Evolutionary conservation across 2,113 vertebrate genomes (phyloP).

Genomic region (Grantiella picta): DNA sequence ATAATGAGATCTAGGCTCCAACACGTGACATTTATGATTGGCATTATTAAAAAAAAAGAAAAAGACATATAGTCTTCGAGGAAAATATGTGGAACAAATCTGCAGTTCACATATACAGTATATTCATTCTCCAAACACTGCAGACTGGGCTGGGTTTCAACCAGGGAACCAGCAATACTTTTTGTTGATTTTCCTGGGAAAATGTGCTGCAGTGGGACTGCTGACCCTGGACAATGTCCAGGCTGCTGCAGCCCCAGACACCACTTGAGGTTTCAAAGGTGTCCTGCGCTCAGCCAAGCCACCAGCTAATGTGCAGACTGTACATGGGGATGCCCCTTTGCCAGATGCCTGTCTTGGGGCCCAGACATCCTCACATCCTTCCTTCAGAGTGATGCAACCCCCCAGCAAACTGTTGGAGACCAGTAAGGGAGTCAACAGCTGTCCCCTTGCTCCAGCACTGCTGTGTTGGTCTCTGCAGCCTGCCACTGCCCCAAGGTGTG

Average conservation of each 20-base stretch:
- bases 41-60: constrained; percentile 3
- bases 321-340: rapidly evolving
- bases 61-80: constrained; percentile 6
- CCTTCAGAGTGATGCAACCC: neutral
- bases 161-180: neutral
- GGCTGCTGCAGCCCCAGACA: neutral
- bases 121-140: neutral
- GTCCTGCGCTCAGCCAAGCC: neutral
- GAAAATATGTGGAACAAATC: neutral
- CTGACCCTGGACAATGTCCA: neutral
- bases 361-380: rapidly evolving
- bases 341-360: rapidly evolving
- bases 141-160: neutral
- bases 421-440: rapidly evolving
- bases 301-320: rapidly evolving
- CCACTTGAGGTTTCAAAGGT: neutral
- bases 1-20: constrained; percentile 38
- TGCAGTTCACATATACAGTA: neutral
- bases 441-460: neutral
- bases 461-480: neutral
- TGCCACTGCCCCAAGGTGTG: rapidly evolving
- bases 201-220: rapidly evolving
- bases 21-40: constrained; percentile 39
- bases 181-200: neutral
- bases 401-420: neutral